Base-by-base conservation (phyloP, 2,888 invertebrate genomes). In the Chesias legatella region DNA sequence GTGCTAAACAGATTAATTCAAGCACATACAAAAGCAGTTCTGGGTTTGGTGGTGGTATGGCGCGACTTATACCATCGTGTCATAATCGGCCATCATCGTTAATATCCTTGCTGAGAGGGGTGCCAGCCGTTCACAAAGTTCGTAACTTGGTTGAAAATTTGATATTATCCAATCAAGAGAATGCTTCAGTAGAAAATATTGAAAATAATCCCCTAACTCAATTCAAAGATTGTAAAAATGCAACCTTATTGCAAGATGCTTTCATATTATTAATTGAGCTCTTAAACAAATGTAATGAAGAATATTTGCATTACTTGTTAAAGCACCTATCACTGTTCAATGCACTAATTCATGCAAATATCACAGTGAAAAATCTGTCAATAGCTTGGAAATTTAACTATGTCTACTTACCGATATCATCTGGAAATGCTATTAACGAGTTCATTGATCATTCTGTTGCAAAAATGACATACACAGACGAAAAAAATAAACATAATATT, bases 331-430 rank as follows among this genome's bases (percentile, higher is more conserved):
- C 72, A 13, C 55, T 77, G 35, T 51, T 88, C 23, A 80, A 77
- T 53, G 67, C 77, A 27, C 62, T 88, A 30, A 63, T 80, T 33
- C 79, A 82, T 55, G 60, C 73, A 17, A 75, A 72, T 49, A 61
- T 79, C 25, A 65, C 76, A 36, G 64, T 84, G 10, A 84, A 80
- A 52, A 83, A 86, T 53, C 60, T 86, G 33, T 73, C 84, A 22
- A 62, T 79, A 7, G 74, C 71, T 30, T 88, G 86, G 86, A 88
- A 85, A 53, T 88, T 83, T 48, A 79, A 84, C 47, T 88, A 88
- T 36, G 70, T 88, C 54, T 84, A 73, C 64, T 63, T 88, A 44
- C 79, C 84, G 0, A 78, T 86, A 66, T 75, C 81, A 1, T 79
- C 83, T 33, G 66, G 70, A 33, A 70, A 67, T 26, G 72, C 75